phyloP scores from a whole-genome alignment of 2,797 vertebrate species.

The Galago senegalensis region DNA sequence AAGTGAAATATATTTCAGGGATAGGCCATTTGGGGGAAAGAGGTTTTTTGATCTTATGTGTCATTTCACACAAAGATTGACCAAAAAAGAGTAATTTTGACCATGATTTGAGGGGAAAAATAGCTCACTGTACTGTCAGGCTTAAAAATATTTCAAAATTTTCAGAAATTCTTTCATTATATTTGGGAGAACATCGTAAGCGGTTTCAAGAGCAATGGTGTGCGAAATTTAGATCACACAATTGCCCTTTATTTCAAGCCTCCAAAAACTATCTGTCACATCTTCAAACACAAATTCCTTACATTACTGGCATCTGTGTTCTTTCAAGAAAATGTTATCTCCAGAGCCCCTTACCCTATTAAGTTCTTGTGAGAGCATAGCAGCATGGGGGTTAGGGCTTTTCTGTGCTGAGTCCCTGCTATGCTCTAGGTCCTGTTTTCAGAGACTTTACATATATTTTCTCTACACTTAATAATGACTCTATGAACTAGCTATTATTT shows the following conservation, averaged over 20 bases:
- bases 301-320: neutral
- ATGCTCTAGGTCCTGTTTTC: neutral
- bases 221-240: neutral
- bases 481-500: neutral
- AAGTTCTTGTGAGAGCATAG: neutral
- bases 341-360: neutral
- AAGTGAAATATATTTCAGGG: conserved; percentile 73
- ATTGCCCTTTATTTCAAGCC: neutral
- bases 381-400: neutral
- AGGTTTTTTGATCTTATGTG: neutral
- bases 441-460: neutral
- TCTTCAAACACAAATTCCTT: neutral
- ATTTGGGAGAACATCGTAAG: neutral
- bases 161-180: conserved; percentile 9
- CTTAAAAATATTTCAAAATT: conserved; percentile 52
- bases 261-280: neutral
- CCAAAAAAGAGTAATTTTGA: conserved; percentile 42
- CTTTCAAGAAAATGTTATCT: neutral
- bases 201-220: neutral
- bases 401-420: neutral
- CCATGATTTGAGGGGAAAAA: neutral
- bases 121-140: neutral
- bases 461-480: conserved; percentile 18
- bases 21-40: neutral
- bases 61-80: conserved; percentile 44